A percentile compares a stretch with the other conserved stretches of the same genome.
These are phyloP conservation scores for Papilio dardanus DNA, from an alignment of 1,140 invertebrate genomes.

Conservation along the genomic window DNA sequence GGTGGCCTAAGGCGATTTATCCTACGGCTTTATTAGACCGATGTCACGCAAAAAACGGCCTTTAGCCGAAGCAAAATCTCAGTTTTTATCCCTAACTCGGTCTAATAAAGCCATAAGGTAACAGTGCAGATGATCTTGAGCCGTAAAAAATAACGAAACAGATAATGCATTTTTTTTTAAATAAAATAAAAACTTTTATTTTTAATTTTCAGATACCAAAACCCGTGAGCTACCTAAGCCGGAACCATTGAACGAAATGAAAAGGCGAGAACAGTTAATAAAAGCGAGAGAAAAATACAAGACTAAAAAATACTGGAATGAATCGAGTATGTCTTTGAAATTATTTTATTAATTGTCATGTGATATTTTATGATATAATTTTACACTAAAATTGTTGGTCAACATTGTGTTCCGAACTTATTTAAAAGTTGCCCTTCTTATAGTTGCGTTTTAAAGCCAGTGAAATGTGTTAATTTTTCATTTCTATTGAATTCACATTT, in stretches of 20 bases:
- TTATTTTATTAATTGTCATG: conserved; percentile 8
- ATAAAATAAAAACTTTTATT: too few relatives aligned
- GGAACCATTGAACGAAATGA: conserved; percentile 48
- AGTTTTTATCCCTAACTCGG: too few relatives aligned
- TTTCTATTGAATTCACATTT: too few relatives aligned
- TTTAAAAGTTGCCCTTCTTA: neutral
- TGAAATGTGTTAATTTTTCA: too few relatives aligned
- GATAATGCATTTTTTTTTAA: too few relatives aligned
- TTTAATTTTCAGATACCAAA: neutral
- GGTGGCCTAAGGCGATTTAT: too few relatives aligned
- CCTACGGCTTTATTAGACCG: too few relatives aligned
- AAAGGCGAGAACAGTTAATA: conserved; percentile 52
- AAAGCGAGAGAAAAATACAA: conserved; percentile 61
- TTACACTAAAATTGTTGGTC: neutral
- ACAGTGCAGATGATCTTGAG: too few relatives aligned
- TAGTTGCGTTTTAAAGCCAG: neutral
- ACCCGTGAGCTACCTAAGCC: conserved; percentile 41
- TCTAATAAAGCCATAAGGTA: too few relatives aligned
- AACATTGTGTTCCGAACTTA: neutral
- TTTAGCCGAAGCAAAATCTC: too few relatives aligned
- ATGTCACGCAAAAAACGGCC: too few relatives aligned
- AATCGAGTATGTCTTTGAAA: conserved; percentile 56
- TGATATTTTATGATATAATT: neutral
- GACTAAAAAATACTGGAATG: conserved; percentile 62
- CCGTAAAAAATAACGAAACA: too few relatives aligned